Percentiles rank a stretch among this genome's conserved stretches.
Evolutionary conservation across 2,797 vertebrate species (phyloP).

Genomic region (Monodelphis domestica): DNA sequence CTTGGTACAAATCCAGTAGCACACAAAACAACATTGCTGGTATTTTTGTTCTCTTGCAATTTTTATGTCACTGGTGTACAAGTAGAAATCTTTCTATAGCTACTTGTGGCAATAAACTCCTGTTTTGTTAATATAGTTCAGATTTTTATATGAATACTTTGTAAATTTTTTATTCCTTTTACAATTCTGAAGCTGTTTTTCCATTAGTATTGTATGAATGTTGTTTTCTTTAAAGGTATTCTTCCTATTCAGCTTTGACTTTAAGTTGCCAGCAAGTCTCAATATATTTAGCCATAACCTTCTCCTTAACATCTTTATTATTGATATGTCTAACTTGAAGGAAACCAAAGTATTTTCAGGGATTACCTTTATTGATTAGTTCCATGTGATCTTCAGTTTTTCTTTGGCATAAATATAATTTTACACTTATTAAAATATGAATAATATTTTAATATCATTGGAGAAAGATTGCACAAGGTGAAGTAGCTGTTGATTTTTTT

Average conservation of each 20-base stretch:
- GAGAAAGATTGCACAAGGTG: not conserved
- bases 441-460: not conserved
- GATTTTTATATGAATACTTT: not conserved
- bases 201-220: not conserved
- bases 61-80: not conserved
- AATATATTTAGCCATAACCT: not conserved
- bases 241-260: not conserved
- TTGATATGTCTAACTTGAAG: not conserved
- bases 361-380: not conserved
- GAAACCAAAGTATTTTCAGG: not conserved
- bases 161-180: not conserved
- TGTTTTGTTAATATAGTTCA: not conserved
- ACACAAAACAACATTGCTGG: not conserved
- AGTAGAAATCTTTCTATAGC: not conserved
- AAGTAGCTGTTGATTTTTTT: not conserved
- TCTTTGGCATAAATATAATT: not conserved
- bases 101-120: not conserved
- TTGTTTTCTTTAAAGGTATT: not conserved
- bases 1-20: not conserved
- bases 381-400: not conserved
- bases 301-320: not conserved
- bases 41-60: not conserved
- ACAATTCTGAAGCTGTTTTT: not conserved
- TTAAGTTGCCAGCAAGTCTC: not conserved
- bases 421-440: not conserved